Evolutionary conservation across 2,888 invertebrate species (phyloP), one percentile per base, ranked within the genome.

Genomic region (Drosophila anceps): DNA sequence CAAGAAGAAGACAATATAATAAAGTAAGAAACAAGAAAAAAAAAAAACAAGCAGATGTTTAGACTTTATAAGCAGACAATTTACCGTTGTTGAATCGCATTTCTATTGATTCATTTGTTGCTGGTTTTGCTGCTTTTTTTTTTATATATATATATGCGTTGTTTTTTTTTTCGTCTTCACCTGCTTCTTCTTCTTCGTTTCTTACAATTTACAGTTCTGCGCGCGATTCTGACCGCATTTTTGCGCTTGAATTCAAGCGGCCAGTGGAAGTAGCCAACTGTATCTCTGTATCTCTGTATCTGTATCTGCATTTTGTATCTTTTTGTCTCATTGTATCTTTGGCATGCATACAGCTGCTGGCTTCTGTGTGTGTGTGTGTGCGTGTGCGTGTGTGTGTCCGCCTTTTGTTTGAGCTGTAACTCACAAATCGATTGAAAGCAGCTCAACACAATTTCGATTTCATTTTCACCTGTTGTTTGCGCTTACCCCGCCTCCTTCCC

Each of bases 191-290:
- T 41, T 9, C 41, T 13, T 41, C n/a, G 41, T 9, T 46, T 67
- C 60, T 9, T 60, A 64, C 83, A 76, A 83, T 84, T 88, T 84
- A 84, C 83, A 86, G 83, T 86, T 84, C 78, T 86, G 71, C 73
- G 66, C 68, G 67, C 71, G 76, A 85, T 73, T 90, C 82, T 89
- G 90, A 89, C 90, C 85, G 90, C 90, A 89, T 90, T 85, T 88
- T 69, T 88, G 73, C 77, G 83, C 72, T 74, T 72, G 70, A 82
- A 76, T 87, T 71, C 57, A 69, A 69, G 53, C 51, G 58, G 73
- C 72, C 37, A 43, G 48, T 51, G 48, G 70, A 55, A 68, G 46
- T 67, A 54, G 55, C 44, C 59, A 75, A 44, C 33, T 72, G 58
- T 72, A 58, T 46, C 55, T 74, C 41, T 70, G 71, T 37, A 70